Conservation (phyloP, 1,140 invertebrate species). For the Drosophila cardini region DNA sequence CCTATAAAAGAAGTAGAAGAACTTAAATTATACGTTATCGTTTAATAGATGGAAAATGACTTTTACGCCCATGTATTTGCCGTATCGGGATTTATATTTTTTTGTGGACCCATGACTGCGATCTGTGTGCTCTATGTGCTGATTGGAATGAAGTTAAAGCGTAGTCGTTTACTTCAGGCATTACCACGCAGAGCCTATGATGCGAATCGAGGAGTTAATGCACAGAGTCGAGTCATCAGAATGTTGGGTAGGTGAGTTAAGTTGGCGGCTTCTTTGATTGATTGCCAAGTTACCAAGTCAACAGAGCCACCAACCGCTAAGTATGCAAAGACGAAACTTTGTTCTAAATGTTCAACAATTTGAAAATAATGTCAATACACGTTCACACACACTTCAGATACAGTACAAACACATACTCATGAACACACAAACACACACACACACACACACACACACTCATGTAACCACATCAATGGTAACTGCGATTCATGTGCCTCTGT, state of each 20-base stretch:
- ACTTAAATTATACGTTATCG: neutral
- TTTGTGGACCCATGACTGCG: constrained; percentile 93
- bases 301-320: constrained; percentile 11
- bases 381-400: constrained; percentile 3
- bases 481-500: constrained; percentile 2
- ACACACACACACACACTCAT: constrained; percentile 2
- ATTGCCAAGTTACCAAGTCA: constrained; percentile 56
- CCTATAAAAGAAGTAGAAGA: constrained; percentile 9
- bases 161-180: constrained; percentile 77
- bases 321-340: constrained; percentile 47
- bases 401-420: neutral
- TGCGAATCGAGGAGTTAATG: constrained; percentile 73
- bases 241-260: constrained; percentile 87
- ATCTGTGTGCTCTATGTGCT: constrained; percentile 93
- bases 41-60: constrained; percentile 85
- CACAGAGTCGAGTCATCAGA: constrained; percentile 88
- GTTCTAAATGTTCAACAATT: constrained; percentile 57
- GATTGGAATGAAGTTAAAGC: constrained; percentile 90
- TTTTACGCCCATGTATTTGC: constrained; percentile 91
- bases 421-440: neutral
- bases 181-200: constrained; percentile 65
- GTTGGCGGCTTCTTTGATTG: constrained; percentile 64
- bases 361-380: constrained; percentile 64
- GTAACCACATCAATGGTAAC: constrained; percentile 14
- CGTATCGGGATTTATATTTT: constrained; percentile 93